Evolutionary conservation across 2,888 invertebrate genomes (phyloP).

Genomic region (Euphydryas editha): DNA sequence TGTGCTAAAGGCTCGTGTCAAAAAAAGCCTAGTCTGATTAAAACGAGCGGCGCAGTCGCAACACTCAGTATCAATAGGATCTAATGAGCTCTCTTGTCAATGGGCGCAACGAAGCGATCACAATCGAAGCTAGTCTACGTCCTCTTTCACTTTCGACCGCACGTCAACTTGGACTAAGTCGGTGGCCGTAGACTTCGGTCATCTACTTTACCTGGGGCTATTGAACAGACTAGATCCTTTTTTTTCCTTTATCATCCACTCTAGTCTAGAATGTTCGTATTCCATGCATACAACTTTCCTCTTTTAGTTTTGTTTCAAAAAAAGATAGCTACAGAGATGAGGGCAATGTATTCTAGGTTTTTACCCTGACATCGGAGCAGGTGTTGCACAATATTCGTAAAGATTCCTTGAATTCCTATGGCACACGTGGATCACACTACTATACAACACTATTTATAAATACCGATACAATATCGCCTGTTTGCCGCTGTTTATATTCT

Average conservation of each 20-base stretch:
- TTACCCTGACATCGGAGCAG: slow-evolving; percentile 70
- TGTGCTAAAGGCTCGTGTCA: background rate
- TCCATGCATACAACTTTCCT: slow-evolving; percentile 68
- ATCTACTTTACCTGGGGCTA: slow-evolving; percentile 59
- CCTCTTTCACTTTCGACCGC: slow-evolving; percentile 61
- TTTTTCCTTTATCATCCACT: slow-evolving; percentile 66
- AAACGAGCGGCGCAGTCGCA: slow-evolving; percentile 7
- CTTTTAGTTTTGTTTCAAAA: slow-evolving; percentile 77
- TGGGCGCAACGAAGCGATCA: slow-evolving; percentile 54
- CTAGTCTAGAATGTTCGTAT: slow-evolving; percentile 70
- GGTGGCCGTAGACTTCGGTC: slow-evolving; percentile 50
- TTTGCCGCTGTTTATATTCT: background rate
- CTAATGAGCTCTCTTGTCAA: slow-evolving; percentile 66
- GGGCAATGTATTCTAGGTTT: slow-evolving; percentile 76
- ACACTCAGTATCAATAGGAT: slow-evolving; percentile 48
- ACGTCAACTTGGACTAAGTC: slow-evolving; percentile 51
- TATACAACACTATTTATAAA: slow-evolving; percentile 43
- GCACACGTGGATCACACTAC: slow-evolving; percentile 55
- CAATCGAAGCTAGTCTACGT: slow-evolving; percentile 54
- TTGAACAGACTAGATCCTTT: slow-evolving; percentile 69
- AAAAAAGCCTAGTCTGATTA: slow-evolving; percentile 7
- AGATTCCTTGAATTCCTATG: slow-evolving; percentile 64
- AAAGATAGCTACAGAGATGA: slow-evolving; percentile 69
- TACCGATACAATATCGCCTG: slow-evolving; percentile 17
- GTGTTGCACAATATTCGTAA: slow-evolving; percentile 80